Conservation (phyloP, 2,113 vertebrate genomes). For the Thamnophis sirtalis region DNA sequence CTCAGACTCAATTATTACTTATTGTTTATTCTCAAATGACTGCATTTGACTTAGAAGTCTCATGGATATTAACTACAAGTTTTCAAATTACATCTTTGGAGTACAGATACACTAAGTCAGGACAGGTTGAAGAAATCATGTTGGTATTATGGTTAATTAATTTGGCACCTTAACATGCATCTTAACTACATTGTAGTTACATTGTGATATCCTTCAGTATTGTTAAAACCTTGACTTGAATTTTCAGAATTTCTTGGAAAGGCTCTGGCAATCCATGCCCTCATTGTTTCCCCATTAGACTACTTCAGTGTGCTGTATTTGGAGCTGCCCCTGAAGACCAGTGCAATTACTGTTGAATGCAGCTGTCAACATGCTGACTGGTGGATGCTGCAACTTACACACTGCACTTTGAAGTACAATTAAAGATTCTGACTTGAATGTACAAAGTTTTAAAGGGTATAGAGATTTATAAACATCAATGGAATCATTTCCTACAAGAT, state of each 20-base stretch:
- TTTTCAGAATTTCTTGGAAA: neutral
- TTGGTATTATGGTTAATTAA: neutral
- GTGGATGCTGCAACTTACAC: neutral
- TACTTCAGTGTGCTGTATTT: neutral
- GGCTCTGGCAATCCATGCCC: neutral
- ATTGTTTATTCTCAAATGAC: neutral
- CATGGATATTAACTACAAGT: neutral
- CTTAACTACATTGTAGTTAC: neutral
- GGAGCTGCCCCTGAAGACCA: neutral
- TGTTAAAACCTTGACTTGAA: neutral
- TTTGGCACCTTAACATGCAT: neutral
- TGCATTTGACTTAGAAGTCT: neutral
- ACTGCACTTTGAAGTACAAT: neutral
- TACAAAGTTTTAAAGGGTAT: neutral
- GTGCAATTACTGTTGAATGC: neutral
- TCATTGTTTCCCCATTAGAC: neutral
- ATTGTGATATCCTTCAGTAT: neutral
- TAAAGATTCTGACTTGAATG: neutral
- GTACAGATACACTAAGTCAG: neutral
- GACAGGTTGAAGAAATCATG: neutral
- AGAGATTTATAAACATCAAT: neutral
- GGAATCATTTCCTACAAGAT: neutral
- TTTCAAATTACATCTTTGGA: neutral
- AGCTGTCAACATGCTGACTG: neutral
- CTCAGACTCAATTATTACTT: neutral